Evolutionary conservation across 2,797 vertebrate species (phyloP).

Genomic region (Galagoides demidoff): DNA sequence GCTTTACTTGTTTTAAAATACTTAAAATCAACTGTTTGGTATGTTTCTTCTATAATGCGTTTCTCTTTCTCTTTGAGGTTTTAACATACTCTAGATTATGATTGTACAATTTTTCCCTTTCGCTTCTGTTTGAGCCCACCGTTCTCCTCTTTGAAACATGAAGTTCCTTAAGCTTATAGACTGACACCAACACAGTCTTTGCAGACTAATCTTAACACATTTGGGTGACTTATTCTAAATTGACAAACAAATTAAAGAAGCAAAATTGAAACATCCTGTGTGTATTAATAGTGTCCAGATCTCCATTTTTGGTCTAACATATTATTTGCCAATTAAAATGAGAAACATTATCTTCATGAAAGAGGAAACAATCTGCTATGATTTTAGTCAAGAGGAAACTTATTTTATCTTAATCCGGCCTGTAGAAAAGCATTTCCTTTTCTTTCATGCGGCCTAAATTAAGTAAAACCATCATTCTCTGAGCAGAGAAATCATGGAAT

Average conservation of each 20-base stretch:
- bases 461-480: constrained; percentile 86
- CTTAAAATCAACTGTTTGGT: neutral
- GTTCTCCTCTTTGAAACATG: constrained; percentile 17
- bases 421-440: constrained; percentile 83
- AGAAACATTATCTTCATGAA: constrained; percentile 72
- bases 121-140: neutral
- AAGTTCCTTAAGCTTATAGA: constrained; percentile 27
- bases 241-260: constrained; percentile 3
- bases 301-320: constrained; percentile 53
- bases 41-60: neutral
- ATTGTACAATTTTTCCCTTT: neutral
- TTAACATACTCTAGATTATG: neutral
- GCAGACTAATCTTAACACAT: neutral
- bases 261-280: constrained; percentile 53
- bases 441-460: constrained; percentile 89
- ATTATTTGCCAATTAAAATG: constrained; percentile 70
- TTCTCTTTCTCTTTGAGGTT: constrained; percentile 41
- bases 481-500: constrained; percentile 85
- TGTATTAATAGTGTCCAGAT: constrained; percentile 42
- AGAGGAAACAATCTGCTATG: constrained; percentile 70
- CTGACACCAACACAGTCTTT: neutral
- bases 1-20: neutral
- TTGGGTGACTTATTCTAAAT: constrained; percentile 42
- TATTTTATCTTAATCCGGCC: constrained; percentile 86
- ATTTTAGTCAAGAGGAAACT: constrained; percentile 82